Evolutionary conservation across 2,113 vertebrate species (phyloP), one percentile per base, ranked within the genome.

Genomic region (Mormoops blainvillei): DNA sequence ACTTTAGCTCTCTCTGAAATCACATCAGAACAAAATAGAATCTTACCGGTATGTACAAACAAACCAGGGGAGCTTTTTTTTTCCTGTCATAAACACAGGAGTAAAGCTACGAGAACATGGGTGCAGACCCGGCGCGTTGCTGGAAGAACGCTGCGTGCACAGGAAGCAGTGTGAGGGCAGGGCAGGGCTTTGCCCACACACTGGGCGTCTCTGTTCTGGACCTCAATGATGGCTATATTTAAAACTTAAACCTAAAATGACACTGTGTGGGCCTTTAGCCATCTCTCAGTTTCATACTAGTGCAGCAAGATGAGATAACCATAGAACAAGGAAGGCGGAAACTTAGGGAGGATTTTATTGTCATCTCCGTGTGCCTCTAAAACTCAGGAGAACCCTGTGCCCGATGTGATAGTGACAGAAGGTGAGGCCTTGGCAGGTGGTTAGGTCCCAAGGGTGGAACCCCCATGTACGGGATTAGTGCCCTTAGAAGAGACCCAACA

Each of bases 51-150:
- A 80, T 31, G 58, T 26, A 43, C 4, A 19, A 80, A 78, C 36
- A 45, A 13, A 87, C 13, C 24, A 14, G 28, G 45, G 26, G 19
- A 50, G 12, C 13, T 54, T 18, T 56, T 19, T 9, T 38, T 80
- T 38, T 18, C 5, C 0, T 15, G 15, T 43, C 19, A 2, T 43
- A 58, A 15, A 58, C n/a, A 22, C 5, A 45, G 31, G 24, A 87
- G 52, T 14, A 24, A 71, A 87, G 13, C 31, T 12, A 18, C 1
- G 0, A 28, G 33, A 76, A 63, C 5, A 1, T 68, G 33, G 9
- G 1, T 5, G 4, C 1, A 16, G 9, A 33, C 15, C 48, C 9
- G 24, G 28, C 11, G 5, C 1, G 0, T 41, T 28, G 20, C 7
- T 2, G 9, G 50, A 13, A 52, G 16, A 58, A 73, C 16, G 20